These are phyloP conservation scores for Dromiciops gliroides DNA, from an alignment of 2,113 vertebrate genomes.

Conservation along the genomic window DNA sequence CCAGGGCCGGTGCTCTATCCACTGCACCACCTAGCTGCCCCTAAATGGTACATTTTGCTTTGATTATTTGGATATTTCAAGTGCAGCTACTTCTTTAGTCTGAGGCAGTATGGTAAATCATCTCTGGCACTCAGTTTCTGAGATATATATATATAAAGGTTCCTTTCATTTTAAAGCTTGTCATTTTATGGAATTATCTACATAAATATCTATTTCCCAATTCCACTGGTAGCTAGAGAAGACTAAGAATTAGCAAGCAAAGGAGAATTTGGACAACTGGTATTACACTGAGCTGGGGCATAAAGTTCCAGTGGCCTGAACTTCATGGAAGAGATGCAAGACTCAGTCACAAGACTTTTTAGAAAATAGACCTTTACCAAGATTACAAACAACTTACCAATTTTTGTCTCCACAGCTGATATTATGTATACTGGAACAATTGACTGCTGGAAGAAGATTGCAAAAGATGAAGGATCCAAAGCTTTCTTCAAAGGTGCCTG, in stretches of 20 bases:
- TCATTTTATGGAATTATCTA: neutral
- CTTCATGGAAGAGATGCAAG: neutral
- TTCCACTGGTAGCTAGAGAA: neutral
- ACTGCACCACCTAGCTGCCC: no score
- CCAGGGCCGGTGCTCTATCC: no score
- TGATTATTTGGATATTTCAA: neutral
- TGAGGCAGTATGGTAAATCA: neutral
- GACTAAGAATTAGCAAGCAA: neutral
- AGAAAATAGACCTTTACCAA: neutral
- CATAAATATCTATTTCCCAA: neutral
- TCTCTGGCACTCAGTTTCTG: neutral
- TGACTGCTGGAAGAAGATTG: slow-evolving; percentile 98
- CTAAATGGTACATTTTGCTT: neutral
- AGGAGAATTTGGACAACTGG: neutral
- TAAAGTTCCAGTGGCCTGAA: neutral
- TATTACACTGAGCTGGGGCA: neutral
- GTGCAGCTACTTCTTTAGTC: neutral
- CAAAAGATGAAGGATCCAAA: slow-evolving; percentile 93
- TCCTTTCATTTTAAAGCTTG: neutral
- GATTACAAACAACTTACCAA: slow-evolving; percentile 43
- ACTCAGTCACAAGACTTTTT: neutral
- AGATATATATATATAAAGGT: no score
- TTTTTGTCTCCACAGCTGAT: slow-evolving; percentile 90
- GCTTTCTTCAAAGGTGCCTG: slow-evolving; percentile 99
- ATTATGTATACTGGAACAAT: slow-evolving; percentile 99